Base-by-base conservation (phyloP, 2,797 vertebrate species). In the Takifugu rubripes region DNA sequence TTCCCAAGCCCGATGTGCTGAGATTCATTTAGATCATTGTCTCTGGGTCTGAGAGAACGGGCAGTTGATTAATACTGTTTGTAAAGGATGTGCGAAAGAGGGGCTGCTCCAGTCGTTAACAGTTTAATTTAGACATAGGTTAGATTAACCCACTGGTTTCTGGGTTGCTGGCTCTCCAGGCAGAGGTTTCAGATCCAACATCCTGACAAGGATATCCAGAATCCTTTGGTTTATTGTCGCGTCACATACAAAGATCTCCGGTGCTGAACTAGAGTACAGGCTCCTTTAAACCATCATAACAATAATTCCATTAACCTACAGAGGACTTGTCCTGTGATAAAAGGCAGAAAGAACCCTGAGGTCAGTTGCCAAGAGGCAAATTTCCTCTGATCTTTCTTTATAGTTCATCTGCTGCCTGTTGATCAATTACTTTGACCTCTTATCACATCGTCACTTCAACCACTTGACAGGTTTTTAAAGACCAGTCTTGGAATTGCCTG, bases 1-100 rank as follows among this genome's bases (percentile, higher is more conserved):
- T 79, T 82, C 75, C 78, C 78, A 80, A 79, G 70, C 71, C 46
- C 49, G 1, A 2, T 59, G 68, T 59, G 66, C 68, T 49, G 72
- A 56, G 62, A 77, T 58, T 61, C 70, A 69, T 77, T 72, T 56
- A 47, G 52, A 53, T 69, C 69, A 65, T 81, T 84, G 75, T 82
- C 64, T 71, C 1, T n/a, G 42, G 77, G 68, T 49, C 75, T 72
- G 68, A 64, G 77, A 74, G 70, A 74, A 62, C 51, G 49, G 54
- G 17, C 59, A 54, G 16, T 74, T 77, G 64, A 83, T 83, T 83
- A 76, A 81, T 84, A 81, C 77, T 72, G 73, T 71, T 66, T 66
- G 73, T 68, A 65, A 73, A 49, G 56, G 66, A 72, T 40, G 25
- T 61, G 56, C 25, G 69, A 60, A 72, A 72, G 66, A 68, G 55